phyloP scores from a whole-genome alignment of 1,140 invertebrate species.

The Aphelenchoides avenae region DNA sequence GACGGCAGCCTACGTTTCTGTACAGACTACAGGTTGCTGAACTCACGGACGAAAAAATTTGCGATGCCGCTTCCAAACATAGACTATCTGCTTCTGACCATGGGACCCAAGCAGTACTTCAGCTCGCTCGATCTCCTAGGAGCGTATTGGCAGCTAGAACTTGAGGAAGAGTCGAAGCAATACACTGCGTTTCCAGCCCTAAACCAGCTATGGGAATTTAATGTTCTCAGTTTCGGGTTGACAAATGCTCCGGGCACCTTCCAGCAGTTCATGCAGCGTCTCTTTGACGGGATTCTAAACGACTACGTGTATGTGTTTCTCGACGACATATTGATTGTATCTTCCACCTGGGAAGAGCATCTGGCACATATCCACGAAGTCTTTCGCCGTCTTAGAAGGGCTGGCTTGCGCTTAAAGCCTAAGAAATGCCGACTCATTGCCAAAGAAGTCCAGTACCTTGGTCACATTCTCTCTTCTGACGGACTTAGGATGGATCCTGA shows the following conservation, averaged over 20 bases:
- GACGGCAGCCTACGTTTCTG: constrained; percentile 60
- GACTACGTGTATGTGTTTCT: constrained; percentile 60
- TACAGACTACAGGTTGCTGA: constrained; percentile 63
- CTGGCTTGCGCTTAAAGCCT: constrained; percentile 44
- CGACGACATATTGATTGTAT: constrained; percentile 62
- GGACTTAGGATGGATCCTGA: constrained; percentile 24
- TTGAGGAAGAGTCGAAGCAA: constrained; percentile 19
- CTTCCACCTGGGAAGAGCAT: constrained; percentile 16
- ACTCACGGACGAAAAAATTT: constrained; percentile 60
- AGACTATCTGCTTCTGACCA: constrained; percentile 60
- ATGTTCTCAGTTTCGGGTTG: constrained; percentile 62
- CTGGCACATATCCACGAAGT: constrained; percentile 54
- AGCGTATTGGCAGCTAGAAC: constrained; percentile 39
- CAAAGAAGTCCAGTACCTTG: constrained; percentile 39
- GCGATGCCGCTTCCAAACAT: constrained; percentile 64
- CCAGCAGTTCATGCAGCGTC: constrained; percentile 62
- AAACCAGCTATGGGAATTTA: constrained; percentile 59
- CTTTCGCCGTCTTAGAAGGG: constrained; percentile 32
- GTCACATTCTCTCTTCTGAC: constrained; percentile 11
- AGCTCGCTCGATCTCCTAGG: constrained; percentile 57
- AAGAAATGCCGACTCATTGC: constrained; percentile 46
- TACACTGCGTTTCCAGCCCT: constrained; percentile 41
- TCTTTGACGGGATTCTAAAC: constrained; percentile 49
- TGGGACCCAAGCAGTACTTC: constrained; percentile 52
- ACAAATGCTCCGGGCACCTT: constrained; percentile 61